A percentile compares a stretch with the other conserved stretches of the same genome.
Conservation (phyloP, 1,140 invertebrate species). For the silkworm (Bombyx mori) region ASM3026992v2 NC_085115.1:6644001-6644500, state of each 20-base stretch:
- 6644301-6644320: conserved; percentile 12
- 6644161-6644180: too few species aligned
- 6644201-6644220: too few species aligned
- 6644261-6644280: too few species aligned
- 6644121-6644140: too few species aligned
- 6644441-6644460: conserved; percentile 26
- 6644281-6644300: neutral
- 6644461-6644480: conserved; percentile 25
- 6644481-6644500: conserved; percentile 25
- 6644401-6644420: conserved; percentile 31
- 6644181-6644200: too few species aligned
- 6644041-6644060: conserved; percentile 38
- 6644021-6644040: conserved; percentile 8
- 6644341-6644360: conserved; percentile 44
- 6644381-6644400: conserved; percentile 40
- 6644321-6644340: conserved; percentile 26
- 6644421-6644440: conserved; percentile 26
- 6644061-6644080: conserved; percentile 11
- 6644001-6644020: conserved; percentile 44
- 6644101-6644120: too few species aligned
- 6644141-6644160: too few species aligned
- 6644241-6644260: too few species aligned
- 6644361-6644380: conserved; percentile 57
- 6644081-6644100: too few species aligned
- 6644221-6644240: too few species aligned